A percentile compares a stretch with the other conserved stretches of the same genome.
phyloP scores from a whole-genome alignment of 2,888 invertebrate genomes.

The Parascotia fuliginaria region DNA sequence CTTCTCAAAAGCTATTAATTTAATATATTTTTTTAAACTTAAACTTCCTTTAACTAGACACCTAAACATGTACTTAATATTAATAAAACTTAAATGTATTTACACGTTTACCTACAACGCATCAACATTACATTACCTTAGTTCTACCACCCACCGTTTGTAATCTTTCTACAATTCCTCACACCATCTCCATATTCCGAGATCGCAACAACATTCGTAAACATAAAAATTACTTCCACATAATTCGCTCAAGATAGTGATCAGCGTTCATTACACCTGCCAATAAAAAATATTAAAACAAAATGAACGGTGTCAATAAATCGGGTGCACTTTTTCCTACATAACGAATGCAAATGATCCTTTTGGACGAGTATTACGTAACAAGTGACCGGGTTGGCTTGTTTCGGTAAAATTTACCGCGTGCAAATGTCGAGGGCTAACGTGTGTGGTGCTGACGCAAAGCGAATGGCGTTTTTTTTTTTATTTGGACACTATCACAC shows the following conservation, averaged over 20 bases:
- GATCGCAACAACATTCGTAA: not conserved
- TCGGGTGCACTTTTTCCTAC: conserved; percentile 45
- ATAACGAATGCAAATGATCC: conserved; percentile 69
- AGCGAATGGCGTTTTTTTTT: conserved; percentile 40
- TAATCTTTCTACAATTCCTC: too few relatives aligned
- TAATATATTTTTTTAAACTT: too few relatives aligned
- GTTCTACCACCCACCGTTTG: too few relatives aligned
- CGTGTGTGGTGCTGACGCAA: conserved; percentile 28
- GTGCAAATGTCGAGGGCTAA: conserved; percentile 69
- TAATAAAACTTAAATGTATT: too few relatives aligned
- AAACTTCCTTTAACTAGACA: too few relatives aligned
- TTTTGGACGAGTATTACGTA: conserved; percentile 62
- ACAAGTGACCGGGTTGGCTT: conserved; percentile 56
- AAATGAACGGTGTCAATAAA: conserved; percentile 35
- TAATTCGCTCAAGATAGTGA: conserved; percentile 10
- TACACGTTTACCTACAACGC: too few relatives aligned
- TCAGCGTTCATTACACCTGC: conserved; percentile 12
- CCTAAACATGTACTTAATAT: too few relatives aligned
- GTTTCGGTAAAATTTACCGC: conserved; percentile 66
- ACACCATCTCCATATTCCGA: too few relatives aligned
- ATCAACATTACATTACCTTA: too few relatives aligned
- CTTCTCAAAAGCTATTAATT: too few relatives aligned
- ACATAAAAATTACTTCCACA: conserved; percentile 7
- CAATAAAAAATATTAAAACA: conserved; percentile 26
- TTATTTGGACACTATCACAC: too few relatives aligned